Percentiles rank a stretch among this genome's conserved stretches.
Conservation (phyloP, 2,888 invertebrate species). For the Neoaliturus tenellus region DNA sequence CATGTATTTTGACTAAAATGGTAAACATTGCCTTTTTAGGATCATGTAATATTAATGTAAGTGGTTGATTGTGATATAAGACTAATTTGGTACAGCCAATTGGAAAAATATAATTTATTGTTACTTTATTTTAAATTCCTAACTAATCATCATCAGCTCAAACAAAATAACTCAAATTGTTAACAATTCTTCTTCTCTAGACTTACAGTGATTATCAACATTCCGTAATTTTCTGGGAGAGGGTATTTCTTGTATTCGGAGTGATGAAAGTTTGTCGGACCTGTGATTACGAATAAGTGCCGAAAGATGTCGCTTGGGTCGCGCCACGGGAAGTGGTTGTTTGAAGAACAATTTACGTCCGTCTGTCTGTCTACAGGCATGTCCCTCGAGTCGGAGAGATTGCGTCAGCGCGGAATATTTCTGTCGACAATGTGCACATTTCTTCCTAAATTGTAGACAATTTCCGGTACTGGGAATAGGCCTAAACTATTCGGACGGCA, state of each 20-base stretch:
- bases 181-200: no score
- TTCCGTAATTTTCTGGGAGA: not conserved
- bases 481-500: no score
- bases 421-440: not conserved
- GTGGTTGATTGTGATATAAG: no score
- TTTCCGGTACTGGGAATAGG: no score
- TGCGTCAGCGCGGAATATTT: not conserved
- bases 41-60: no score
- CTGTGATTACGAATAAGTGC: not conserved
- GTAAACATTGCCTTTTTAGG: no score
- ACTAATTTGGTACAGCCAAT: no score
- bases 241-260: not conserved
- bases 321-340: not conserved
- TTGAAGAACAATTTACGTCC: conserved; percentile 6
- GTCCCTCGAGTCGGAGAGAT: not conserved
- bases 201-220: not conserved
- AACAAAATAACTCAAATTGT: no score
- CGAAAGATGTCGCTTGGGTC: not conserved
- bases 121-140: no score
- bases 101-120: no score
- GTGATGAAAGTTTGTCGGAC: conserved; percentile 14
- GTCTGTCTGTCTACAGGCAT: not conserved
- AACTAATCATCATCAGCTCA: no score
- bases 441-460: not conserved
- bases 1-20: no score